Conservation (phyloP, 1,140 invertebrate genomes). For the Drosophila orena region DNA sequence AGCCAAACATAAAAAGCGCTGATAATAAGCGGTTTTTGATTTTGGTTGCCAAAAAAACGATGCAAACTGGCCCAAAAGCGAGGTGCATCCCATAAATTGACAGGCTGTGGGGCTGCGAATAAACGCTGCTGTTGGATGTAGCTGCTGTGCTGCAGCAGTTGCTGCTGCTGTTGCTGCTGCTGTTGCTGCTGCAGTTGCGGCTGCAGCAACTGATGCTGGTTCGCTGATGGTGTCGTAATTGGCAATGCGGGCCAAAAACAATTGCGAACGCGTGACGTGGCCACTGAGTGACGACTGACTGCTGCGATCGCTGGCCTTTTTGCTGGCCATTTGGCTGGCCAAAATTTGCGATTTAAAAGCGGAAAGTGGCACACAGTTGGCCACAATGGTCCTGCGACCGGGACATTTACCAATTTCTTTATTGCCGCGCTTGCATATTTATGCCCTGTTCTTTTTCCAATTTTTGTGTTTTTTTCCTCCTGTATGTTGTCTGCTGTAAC, state of each 20-base stretch:
- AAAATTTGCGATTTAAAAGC: slow-evolving; percentile 49
- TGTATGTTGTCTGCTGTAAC: slow-evolving; percentile 30
- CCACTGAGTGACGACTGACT: slow-evolving; percentile 54
- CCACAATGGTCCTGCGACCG: slow-evolving; percentile 55
- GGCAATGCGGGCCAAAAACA: slow-evolving; percentile 77
- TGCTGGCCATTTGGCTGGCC: slow-evolving; percentile 7
- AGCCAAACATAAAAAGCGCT: slow-evolving; percentile 57
- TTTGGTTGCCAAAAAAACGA: slow-evolving; percentile 56
- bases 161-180: slow-evolving; percentile 29
- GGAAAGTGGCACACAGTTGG: slow-evolving; percentile 60
- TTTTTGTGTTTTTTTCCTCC: neutral
- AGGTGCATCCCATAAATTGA: slow-evolving; percentile 74
- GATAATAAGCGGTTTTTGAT: slow-evolving; percentile 75
- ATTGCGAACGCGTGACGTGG: slow-evolving; percentile 75
- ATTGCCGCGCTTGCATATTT: slow-evolving; percentile 76
- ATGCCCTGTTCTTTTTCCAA: slow-evolving; percentile 45
- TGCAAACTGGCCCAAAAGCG: slow-evolving; percentile 51
- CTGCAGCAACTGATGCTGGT: slow-evolving; percentile 12
- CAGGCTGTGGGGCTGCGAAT: slow-evolving; percentile 19
- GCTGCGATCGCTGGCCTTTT: slow-evolving; percentile 28
- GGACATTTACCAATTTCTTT: slow-evolving; percentile 81
- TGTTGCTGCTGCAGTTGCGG: slow-evolving; percentile 20
- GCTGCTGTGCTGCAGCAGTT: slow-evolving; percentile 20
- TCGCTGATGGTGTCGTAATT: slow-evolving; percentile 74
- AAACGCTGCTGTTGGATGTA: slow-evolving; percentile 19